Conservation (phyloP, 2,113 vertebrate species). For the Cheirogaleus medius region DNA sequence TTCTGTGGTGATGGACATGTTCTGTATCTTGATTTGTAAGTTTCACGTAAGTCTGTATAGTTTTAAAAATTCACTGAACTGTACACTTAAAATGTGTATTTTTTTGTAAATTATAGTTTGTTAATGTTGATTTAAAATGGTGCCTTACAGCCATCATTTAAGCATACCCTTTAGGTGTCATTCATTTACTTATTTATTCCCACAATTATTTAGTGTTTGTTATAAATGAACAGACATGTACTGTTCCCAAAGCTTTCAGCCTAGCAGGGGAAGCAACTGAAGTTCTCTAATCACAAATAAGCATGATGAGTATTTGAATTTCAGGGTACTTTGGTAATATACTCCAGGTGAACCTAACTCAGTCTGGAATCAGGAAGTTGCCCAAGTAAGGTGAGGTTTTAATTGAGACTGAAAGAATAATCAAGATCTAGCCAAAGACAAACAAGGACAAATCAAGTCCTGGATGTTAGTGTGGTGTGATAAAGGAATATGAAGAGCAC, state of each 20-base stretch:
- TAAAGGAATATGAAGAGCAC: not conserved
- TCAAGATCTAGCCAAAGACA: not conserved
- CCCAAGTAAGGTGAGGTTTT: not conserved
- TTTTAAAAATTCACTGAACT: not conserved
- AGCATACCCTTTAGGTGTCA: not conserved
- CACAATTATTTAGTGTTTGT: not conserved
- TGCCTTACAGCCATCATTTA: not conserved
- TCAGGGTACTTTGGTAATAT: not conserved
- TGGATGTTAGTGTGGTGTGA: not conserved
- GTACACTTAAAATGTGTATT: not conserved
- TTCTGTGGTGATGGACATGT: not conserved
- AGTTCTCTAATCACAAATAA: not conserved
- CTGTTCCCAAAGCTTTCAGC: not conserved
- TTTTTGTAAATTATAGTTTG: not conserved
- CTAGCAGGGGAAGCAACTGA: not conserved
- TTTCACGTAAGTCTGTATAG: not conserved
- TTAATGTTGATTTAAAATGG: not conserved
- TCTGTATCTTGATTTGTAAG: not conserved
- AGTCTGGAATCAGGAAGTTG: not conserved
- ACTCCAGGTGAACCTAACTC: not conserved
- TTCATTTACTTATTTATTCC: not conserved
- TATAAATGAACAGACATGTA: not conserved
- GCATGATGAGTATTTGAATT: not conserved
- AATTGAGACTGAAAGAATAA: not conserved
- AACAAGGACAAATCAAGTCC: not conserved